Percentiles rank a stretch among this genome's conserved stretches.
Conservation (phyloP, 2,888 invertebrate species). For the Xanthorhoe designata region DNA sequence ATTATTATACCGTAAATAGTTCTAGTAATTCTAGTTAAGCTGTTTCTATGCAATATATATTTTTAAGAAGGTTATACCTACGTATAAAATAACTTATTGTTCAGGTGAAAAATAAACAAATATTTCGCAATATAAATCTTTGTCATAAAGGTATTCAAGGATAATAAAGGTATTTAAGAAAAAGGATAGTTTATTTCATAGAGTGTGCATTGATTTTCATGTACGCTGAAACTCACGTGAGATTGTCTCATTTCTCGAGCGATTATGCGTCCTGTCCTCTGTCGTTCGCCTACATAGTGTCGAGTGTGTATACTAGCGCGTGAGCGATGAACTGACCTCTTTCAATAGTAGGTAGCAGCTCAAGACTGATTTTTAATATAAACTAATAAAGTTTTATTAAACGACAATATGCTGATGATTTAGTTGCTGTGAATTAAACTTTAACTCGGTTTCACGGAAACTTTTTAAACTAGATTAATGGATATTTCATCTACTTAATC, state of each 20-base stretch:
- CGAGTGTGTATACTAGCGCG: not conserved
- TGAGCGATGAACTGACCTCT: conserved; percentile 20
- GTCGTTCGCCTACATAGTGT: conserved; percentile 2
- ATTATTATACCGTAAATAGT: not conserved
- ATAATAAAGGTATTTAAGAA: too few relatives aligned
- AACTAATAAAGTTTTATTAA: conserved; percentile 32
- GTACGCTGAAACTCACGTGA: not conserved
- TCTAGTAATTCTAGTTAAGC: too few relatives aligned
- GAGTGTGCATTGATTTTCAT: not conserved
- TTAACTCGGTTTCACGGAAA: conserved; percentile 18
- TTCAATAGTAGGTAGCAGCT: conserved; percentile 37
- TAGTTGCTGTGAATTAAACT: conserved; percentile 30
- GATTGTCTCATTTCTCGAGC: not conserved
- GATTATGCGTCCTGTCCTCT: not conserved
- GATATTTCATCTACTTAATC: conserved; percentile 1
- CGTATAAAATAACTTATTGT: too few relatives aligned
- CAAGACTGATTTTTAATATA: conserved; percentile 31
- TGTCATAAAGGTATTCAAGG: too few relatives aligned
- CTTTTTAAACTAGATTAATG: conserved; percentile 18
- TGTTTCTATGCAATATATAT: too few relatives aligned
- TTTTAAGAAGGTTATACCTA: too few relatives aligned
- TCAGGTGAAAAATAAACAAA: too few relatives aligned
- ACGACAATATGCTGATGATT: conserved; percentile 27
- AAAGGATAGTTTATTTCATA: too few relatives aligned
- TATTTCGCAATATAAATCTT: too few relatives aligned